phyloP scores from a whole-genome alignment of 2,797 vertebrate species.

The Carduelis carduelis region DNA sequence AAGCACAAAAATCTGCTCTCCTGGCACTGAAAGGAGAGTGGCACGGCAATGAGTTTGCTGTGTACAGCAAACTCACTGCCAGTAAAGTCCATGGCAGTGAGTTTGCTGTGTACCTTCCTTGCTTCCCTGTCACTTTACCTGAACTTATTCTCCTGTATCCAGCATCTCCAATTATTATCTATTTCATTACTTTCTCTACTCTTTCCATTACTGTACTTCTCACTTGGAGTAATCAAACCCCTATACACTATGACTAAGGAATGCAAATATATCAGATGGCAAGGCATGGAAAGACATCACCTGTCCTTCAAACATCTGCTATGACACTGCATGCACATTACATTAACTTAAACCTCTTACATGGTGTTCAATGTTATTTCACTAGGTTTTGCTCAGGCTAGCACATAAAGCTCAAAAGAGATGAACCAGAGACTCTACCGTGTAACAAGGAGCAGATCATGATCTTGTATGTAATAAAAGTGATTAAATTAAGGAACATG shows the following conservation, averaged over 20 bases:
- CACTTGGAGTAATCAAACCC: background rate
- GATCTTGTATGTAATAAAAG: background rate
- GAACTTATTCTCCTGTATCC: background rate
- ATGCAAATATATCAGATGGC: background rate
- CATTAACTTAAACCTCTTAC: background rate
- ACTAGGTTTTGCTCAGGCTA: background rate
- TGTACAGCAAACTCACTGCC: too few species aligned
- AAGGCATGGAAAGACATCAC: background rate
- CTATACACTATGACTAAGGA: background rate
- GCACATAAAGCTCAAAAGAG: background rate
- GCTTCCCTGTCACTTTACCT: background rate
- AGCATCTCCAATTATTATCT: background rate
- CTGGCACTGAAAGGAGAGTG: too few species aligned
- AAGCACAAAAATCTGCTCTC: background rate
- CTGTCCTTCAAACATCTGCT: background rate
- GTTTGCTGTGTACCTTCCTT: background rate
- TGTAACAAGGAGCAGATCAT: background rate
- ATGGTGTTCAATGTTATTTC: background rate
- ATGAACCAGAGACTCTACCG: background rate
- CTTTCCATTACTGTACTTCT: background rate
- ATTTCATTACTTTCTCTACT: background rate
- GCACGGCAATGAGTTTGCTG: too few species aligned
- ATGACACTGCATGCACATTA: background rate
- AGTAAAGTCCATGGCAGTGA: too few species aligned
- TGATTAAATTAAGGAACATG: background rate